Conservation (phyloP, 2,797 vertebrate species). For the Cacajao melanocephalus region DNA sequence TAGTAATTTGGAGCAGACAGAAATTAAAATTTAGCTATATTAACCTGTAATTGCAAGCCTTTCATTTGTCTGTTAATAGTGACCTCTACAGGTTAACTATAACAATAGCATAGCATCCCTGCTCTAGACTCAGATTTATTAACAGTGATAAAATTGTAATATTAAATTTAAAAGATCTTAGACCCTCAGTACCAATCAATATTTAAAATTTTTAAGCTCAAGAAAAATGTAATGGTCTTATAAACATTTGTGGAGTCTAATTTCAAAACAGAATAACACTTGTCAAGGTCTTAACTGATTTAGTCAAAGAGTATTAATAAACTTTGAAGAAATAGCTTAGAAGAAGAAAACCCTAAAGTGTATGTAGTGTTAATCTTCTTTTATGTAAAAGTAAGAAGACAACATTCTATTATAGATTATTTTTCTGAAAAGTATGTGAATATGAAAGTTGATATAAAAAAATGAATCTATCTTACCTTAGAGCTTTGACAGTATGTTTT, state of each 20-base stretch:
- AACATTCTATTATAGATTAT: neutral
- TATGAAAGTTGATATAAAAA: neutral
- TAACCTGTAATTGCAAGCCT: neutral
- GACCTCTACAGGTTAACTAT: slow-evolving; percentile 87
- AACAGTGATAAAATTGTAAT: neutral
- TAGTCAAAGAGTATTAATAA: neutral
- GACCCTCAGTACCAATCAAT: neutral
- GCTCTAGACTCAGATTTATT: neutral
- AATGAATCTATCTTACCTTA: neutral
- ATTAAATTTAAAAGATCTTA: neutral
- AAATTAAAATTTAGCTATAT: slow-evolving; percentile 38
- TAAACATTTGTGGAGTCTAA: neutral
- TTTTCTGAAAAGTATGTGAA: neutral
- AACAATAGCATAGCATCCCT: neutral
- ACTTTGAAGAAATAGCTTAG: neutral
- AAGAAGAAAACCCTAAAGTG: neutral
- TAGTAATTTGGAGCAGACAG: neutral
- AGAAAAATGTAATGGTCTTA: neutral
- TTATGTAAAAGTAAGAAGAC: neutral
- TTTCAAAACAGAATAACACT: slow-evolving; percentile 5
- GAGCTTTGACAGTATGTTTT: neutral
- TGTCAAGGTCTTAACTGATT: neutral
- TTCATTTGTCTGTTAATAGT: slow-evolving; percentile 82
- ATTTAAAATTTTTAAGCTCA: neutral
- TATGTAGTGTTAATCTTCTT: neutral